Base-by-base conservation (phyloP, 2,888 invertebrate genomes). In the Chrysolina oricalcia region DNA sequence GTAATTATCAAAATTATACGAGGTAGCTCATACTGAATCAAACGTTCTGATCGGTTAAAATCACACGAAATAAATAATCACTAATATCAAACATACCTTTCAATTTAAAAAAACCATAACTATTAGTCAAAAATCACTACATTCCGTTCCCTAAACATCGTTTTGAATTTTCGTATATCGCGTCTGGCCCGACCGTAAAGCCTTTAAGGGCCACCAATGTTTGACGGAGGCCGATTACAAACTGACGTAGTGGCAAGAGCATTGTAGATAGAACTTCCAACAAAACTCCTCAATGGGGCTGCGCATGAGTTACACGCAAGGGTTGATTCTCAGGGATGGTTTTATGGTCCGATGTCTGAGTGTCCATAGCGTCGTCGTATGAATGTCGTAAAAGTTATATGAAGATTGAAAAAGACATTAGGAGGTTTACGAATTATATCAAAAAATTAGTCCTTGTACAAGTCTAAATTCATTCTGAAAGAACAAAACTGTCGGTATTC, bases 281-380 rank as follows among this genome's bases (percentile, higher is more conserved):
- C 68, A 56, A 64, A 68, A 75, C 74, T 78, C 72, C 72, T 53
- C 21, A 53, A 70, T 65, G 66, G 73, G 74, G 65, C 62, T 75
- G 80, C 81, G 81, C 81, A 79, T 79, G 78, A 73, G 72, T 67
- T 35, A 67, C 15, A 40, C 63, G 74, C 73, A 72, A 76, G 76
- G 78, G 78, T 74, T 76, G 78, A 21, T 43, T 23, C 23, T 27
- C 15, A 48, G 67, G 41, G 17, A 40, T 50, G 64, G 64, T 56
- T 56, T 23, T 56, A 56, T 56, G 21, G 21, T 46, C 5, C 56
- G 59, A 35, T 59, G n/a, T 35, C 6, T 59, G 10, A 27, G 35
- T 35, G 23, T 59, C 10, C 27, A 59, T 56, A 56, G 19, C 5
- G 59, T 35, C 5, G 59, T 35, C 11, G 23, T 23, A 56, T 23